These are phyloP conservation scores for Drosophila eugracilis DNA, from an alignment of 1,140 invertebrate genomes.

Conservation along the genomic window DNA sequence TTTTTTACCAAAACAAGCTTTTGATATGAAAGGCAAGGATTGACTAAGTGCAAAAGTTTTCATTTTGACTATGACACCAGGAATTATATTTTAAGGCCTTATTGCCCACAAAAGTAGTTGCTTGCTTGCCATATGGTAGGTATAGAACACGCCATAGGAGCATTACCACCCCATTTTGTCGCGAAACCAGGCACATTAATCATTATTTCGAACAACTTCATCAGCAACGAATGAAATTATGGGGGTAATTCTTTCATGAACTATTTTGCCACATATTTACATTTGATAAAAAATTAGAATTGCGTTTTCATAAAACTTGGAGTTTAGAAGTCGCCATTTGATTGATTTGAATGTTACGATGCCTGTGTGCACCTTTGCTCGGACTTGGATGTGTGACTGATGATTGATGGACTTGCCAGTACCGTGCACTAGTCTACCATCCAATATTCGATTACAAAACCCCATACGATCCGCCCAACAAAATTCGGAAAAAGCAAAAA, in stretches of 20 bases:
- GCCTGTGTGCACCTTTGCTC: slow-evolving; percentile 62
- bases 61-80: not conserved
- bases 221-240: slow-evolving; percentile 18
- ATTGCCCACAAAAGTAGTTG: not conserved
- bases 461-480: slow-evolving; percentile 9
- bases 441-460: slow-evolving; percentile 5
- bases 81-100: not conserved
- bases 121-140: slow-evolving; percentile 43
- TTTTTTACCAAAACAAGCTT: not conserved
- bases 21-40: not conserved
- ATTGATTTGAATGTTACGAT: slow-evolving; percentile 84
- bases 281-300: slow-evolving; percentile 80
- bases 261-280: slow-evolving; percentile 52
- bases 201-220: slow-evolving; percentile 64
- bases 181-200: slow-evolving; percentile 60
- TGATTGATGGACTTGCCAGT: slow-evolving; percentile 80
- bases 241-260: slow-evolving; percentile 20
- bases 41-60: not conserved
- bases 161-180: slow-evolving; percentile 45
- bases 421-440: slow-evolving; percentile 30
- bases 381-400: slow-evolving; percentile 69
- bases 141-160: slow-evolving; percentile 64
- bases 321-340: slow-evolving; percentile 69
- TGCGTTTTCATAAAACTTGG: slow-evolving; percentile 66
- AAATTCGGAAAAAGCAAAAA: too few relatives aligned